Base-by-base conservation (phyloP, 2,888 invertebrate genomes). In the Lycia hirtaria region DNA sequence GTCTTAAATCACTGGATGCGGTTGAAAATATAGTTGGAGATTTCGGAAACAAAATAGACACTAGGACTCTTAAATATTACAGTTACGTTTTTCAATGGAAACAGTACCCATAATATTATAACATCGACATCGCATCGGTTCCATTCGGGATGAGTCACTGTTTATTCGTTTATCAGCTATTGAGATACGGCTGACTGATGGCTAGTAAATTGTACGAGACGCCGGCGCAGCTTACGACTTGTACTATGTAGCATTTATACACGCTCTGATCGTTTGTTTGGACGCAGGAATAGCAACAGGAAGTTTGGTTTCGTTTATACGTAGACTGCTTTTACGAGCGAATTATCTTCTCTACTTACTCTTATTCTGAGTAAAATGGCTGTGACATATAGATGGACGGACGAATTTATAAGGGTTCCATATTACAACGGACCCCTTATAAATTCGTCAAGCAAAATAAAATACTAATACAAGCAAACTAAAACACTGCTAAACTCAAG, bases 161-260 rank as follows among this genome's bases (percentile, higher is more conserved):
- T 87, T 85, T 85, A 83, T 84, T 80, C 73, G 78, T 74, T 83
- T 84, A 83, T 85, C 80, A 76, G 68, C 56, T 67, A 77, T 76
- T 67, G 69, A 58, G 75, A 72, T 77, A 69, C 66, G 65, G 64
- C 73, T 65, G 68, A 58, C 65, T 72, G 83, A 74, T 77, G 71
- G 73, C 73, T 74, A 75, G 75, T 73, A 72, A 69, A 73, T 69
- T 67, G 69, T 69, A 67, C 45, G 44, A 15, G 62, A 41, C 45
- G 20, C 30, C 52, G 38, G 30, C 32, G 50, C 28, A 41, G 45
- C 56, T 56, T 51, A 45, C 30, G 26, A 41, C 22, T 33, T 33
- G 28, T 47, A 47, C 35, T 57, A 56, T 24, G 12, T 9, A 28
- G 26, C 14, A 9, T 41, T 41, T 33, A 45, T 24, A 26, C 32